phyloP scores from a whole-genome alignment of 2,888 invertebrate species.

The Miltochrista miniata region DNA sequence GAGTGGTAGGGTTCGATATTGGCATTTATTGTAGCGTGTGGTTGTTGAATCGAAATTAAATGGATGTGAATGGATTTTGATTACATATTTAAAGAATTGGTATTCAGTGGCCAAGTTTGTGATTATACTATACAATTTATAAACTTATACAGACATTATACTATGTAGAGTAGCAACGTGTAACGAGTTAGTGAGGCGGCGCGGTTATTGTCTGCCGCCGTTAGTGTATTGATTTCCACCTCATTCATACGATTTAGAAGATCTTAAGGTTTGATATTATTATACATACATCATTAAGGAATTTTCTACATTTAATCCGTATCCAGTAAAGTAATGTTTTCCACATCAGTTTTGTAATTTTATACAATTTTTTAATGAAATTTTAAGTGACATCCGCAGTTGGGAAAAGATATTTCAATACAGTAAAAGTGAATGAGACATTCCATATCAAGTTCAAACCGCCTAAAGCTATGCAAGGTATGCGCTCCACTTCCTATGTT shows the following conservation, averaged over 20 bases:
- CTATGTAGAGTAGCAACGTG: constrained; percentile 75
- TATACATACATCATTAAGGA: constrained; percentile 72
- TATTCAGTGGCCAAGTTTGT: constrained; percentile 76
- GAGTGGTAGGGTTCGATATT: constrained; percentile 14
- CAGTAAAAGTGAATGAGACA: constrained; percentile 78
- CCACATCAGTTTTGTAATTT: constrained; percentile 80
- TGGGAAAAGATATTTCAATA: constrained; percentile 60
- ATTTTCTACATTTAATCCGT: constrained; percentile 61
- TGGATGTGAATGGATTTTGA: constrained; percentile 34
- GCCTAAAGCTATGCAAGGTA: constrained; percentile 20
- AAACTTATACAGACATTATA: constrained; percentile 76
- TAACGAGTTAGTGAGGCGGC: constrained; percentile 67
- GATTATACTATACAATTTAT: constrained; percentile 77
- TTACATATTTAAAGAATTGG: constrained; percentile 42
- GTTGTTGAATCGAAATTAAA: constrained; percentile 39
- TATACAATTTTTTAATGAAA: constrained; percentile 80
- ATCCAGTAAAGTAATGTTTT: constrained; percentile 67
- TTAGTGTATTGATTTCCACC: constrained; percentile 65
- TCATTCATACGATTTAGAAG: constrained; percentile 63
- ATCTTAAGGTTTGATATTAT: constrained; percentile 74
- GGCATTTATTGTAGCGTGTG: constrained; percentile 36
- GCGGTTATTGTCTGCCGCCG: constrained; percentile 48
- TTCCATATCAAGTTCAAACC: constrained; percentile 75
- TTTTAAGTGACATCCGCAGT: constrained; percentile 72
- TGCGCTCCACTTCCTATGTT: constrained; percentile 17